Percentiles rank a stretch among this genome's conserved stretches.
Evolutionary conservation across 2,797 vertebrate genomes (phyloP).

Genomic region (Pseudotriccus pelzelni): DNA sequence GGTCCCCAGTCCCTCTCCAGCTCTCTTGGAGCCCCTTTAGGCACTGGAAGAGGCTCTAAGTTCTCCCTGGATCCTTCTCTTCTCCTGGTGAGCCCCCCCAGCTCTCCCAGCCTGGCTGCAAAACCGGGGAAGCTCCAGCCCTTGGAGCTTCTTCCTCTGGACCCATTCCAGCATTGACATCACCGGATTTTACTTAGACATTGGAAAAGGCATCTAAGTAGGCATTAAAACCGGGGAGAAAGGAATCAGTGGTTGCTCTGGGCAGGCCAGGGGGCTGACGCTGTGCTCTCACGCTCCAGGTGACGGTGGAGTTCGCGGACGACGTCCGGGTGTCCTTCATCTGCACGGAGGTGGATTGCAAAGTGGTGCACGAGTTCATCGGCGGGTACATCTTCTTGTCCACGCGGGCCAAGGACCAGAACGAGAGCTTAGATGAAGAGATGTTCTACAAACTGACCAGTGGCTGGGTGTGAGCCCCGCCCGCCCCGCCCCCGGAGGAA

Average conservation of each 20-base stretch:
- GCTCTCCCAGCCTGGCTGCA: background rate
- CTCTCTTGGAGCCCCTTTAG: background rate
- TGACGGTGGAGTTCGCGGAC: constrained; percentile 96
- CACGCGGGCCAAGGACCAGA: constrained; percentile 97
- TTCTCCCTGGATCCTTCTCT: background rate
- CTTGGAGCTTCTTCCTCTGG: background rate
- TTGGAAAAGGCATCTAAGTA: fast-evolving
- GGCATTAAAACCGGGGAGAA: fast-evolving
- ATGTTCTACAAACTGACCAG: constrained; percentile 99
- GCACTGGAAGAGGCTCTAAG: background rate
- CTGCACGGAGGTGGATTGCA: constrained; percentile 96
- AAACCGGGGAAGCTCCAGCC: background rate
- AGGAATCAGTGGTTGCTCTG: fast-evolving
- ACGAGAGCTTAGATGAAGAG: constrained; percentile 97
- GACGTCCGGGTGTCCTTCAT: constrained; percentile 93
- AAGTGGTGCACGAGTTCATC: constrained; percentile 98
- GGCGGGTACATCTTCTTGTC: constrained; percentile 98
- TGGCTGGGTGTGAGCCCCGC: constrained; percentile 89
- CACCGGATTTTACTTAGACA: fast-evolving
- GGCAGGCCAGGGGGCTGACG: background rate
- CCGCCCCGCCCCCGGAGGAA: constrained; percentile 8
- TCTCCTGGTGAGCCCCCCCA: fast-evolving
- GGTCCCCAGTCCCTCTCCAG: background rate
- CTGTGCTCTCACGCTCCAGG: constrained; percentile 72
- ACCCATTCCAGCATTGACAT: fast-evolving